These are phyloP conservation scores for Cosmia pyralina DNA, from an alignment of 2,888 invertebrate species.

Conservation along the genomic window DNA sequence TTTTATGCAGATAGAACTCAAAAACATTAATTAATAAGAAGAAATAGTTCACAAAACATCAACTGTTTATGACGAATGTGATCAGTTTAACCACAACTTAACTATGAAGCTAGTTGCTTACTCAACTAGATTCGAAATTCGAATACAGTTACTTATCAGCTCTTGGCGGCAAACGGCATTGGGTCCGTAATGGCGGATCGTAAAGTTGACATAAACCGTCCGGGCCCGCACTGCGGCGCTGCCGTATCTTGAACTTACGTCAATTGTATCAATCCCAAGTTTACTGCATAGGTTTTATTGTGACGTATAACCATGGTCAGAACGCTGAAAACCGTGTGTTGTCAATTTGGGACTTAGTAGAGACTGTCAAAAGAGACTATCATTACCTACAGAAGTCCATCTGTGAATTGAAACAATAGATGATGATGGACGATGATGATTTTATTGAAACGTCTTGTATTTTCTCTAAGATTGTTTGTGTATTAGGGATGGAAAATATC, in stretches of 20 bases:
- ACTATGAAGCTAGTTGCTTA: conserved; percentile 27
- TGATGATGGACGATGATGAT: neutral
- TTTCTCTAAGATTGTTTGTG: neutral
- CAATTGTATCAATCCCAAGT: conserved; percentile 40
- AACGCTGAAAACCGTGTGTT: conserved; percentile 1
- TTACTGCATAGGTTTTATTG: conserved; percentile 36
- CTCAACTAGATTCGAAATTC: conserved; percentile 40
- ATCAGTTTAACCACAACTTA: neutral
- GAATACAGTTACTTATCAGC: conserved; percentile 55
- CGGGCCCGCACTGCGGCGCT: conserved; percentile 61
- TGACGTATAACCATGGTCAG: conserved; percentile 21
- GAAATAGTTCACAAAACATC: neutral
- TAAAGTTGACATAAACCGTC: conserved; percentile 60
- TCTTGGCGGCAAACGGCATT: conserved; percentile 47
- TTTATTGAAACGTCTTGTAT: neutral
- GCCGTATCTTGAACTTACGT: conserved; percentile 35
- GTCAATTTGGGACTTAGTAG: neutral
- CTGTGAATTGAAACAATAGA: neutral
- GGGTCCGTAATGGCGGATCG: conserved; percentile 56
- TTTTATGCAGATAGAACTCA: neutral
- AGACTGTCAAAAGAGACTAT: neutral
- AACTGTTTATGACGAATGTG: neutral
- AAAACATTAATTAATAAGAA: conserved; percentile 9
- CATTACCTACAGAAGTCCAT: neutral
- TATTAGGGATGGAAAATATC: neutral